Evolutionary conservation across 2,797 vertebrate genomes (phyloP), one percentile per base, ranked within the genome.

Genomic region (Gymnodraco acuticeps): DNA sequence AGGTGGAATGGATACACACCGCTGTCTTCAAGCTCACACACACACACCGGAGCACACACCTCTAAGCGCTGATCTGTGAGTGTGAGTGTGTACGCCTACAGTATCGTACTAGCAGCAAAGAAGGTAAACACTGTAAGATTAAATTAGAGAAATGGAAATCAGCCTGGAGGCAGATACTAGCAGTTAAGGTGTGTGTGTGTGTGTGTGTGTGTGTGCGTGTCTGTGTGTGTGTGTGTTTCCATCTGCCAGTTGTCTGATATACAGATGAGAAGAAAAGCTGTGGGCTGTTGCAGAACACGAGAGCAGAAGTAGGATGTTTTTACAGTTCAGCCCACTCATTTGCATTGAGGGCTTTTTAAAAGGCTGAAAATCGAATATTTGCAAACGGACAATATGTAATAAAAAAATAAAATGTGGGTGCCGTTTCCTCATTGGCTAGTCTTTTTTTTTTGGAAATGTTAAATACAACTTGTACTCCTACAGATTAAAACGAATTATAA

Each of bases 1-100:
- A 83, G 85, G 85, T 91, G 90, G 88, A 73, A 92, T 93, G 92
- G 88, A 89, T 58, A 76, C 80, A 72, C 78, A 76, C 85, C 52
- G 47, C 66, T 45, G 71, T 76, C 20, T 73, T 64, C 42, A 77
- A 64, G 53, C 82, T 70, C 77, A 70, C 77, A 70, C 82, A 52
- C 82, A 73, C 27, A 79, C 68, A 70, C 70, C 38, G 48, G 33
- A 17, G 66, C 69, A 46, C 81, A 73, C 78, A 77, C 70, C 20
- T 46, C 63, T 3, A 64, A 62, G 50, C 60, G 17, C 50, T 11
- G 48, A 61, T 64, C 70, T 38, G 8, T 38, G 33, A 38, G 33
- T 67, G 52, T 46, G 68, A 45, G 58, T 64, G 73, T 81, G 50
- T 48, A 33, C 43, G 67, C 31, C 55, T 47, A 48, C 16, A 19